Conservation (phyloP, 2,797 vertebrate species). For the Cossypha niveicapilla region DNA sequence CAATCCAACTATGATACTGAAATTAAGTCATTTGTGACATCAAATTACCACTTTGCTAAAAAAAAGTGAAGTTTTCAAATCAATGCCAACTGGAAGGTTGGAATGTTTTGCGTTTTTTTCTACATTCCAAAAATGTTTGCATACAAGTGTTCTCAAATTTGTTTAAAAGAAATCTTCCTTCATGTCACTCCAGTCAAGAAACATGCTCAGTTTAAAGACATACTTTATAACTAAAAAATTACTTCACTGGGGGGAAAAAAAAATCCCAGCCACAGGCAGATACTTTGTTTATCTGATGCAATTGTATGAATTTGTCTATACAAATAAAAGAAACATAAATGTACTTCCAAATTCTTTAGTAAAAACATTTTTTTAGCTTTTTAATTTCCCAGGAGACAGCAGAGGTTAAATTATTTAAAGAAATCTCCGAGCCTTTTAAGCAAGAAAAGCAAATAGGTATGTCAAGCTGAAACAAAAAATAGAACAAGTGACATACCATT, state of each 20-base stretch:
- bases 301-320: background rate
- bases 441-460: background rate
- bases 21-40: background rate
- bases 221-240: background rate
- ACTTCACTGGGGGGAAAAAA: fast-evolving
- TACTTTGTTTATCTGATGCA: background rate
- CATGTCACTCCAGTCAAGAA: background rate
- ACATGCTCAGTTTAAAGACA: background rate
- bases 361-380: background rate
- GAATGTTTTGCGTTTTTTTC: background rate
- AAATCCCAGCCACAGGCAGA: background rate
- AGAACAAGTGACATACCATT: background rate
- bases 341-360: background rate
- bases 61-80: background rate
- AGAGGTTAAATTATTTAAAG: background rate
- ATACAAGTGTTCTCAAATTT: background rate
- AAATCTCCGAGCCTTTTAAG: background rate
- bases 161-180: background rate
- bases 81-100: background rate
- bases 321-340: background rate
- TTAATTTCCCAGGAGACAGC: background rate
- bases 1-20: background rate
- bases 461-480: background rate
- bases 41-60: background rate
- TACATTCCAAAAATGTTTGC: background rate